Percentiles rank a stretch among this genome's conserved stretches.
Conservation (phyloP, 1,140 invertebrate species). For the Lysiphlebus fabarum region DNA sequence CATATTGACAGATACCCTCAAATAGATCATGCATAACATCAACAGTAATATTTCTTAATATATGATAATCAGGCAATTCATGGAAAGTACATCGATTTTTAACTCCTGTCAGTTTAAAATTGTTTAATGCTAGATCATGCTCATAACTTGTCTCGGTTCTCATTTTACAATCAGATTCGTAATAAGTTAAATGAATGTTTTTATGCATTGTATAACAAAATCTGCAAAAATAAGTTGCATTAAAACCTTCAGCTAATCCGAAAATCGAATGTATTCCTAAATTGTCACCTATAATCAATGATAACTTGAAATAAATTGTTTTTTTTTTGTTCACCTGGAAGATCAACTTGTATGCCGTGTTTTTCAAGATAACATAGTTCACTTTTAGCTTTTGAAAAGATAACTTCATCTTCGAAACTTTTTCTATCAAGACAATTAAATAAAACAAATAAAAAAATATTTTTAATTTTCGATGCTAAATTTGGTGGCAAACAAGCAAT, state of each 20-base stretch:
- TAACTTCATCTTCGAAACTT: background rate
- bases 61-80: constrained; percentile 29
- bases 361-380: background rate
- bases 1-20: constrained; percentile 33
- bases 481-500: constrained; percentile 34
- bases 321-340: background rate
- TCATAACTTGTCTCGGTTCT: constrained; percentile 25
- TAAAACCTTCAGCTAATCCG: background rate
- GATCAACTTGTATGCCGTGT: background rate
- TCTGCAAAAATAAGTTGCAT: background rate
- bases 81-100: constrained; percentile 21
- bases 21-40: constrained; percentile 38
- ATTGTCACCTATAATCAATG: background rate
- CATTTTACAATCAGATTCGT: constrained; percentile 20
- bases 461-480: background rate
- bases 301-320: background rate
- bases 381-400: background rate
- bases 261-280: constrained; percentile 6
- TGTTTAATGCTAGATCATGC: constrained; percentile 1
- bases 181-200: background rate
- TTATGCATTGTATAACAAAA: background rate
- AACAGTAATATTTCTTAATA: constrained; percentile 28
- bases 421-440: constrained; percentile 1
- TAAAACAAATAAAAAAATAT: background rate
- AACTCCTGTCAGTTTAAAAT: constrained; percentile 19